A percentile compares a stretch with the other conserved stretches of the same genome.
Conservation (phyloP, 2,888 invertebrate genomes). For the Crocallis elinguaria region DNA sequence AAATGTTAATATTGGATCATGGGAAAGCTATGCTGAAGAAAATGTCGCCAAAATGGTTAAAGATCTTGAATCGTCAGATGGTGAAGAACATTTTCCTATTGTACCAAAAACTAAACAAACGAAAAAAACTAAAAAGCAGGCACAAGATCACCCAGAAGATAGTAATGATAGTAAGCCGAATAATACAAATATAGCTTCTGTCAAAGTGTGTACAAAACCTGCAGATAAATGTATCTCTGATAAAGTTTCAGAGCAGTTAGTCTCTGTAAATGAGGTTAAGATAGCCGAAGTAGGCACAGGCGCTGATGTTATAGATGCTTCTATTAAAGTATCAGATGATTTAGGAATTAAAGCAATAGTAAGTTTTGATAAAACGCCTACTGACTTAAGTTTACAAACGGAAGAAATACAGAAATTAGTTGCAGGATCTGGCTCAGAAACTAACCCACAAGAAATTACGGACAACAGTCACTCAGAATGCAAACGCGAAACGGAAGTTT, state of each 20-base stretch:
- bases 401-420: not conserved
- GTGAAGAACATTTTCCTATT: conserved; percentile 16
- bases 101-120: not conserved
- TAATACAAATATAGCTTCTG: not conserved
- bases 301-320: not conserved
- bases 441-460: not conserved
- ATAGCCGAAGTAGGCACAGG: not conserved
- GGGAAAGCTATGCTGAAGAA: conserved; percentile 36
- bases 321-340: not conserved
- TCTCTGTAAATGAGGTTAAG: not conserved
- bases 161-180: not conserved
- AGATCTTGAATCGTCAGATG: conserved; percentile 38
- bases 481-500: conserved; percentile 8
- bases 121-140: conserved; percentile 18
- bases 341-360: not conserved
- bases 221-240: not conserved
- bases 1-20: conserved; percentile 29
- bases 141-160: not conserved
- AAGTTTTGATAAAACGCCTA: not conserved
- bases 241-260: not conserved
- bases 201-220: not conserved
- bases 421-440: not conserved
- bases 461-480: not conserved
- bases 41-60: conserved; percentile 44
- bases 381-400: not conserved